phyloP scores from a whole-genome alignment of 1,140 invertebrate genomes.

The Stenopsyche tienmushanensis region DNA sequence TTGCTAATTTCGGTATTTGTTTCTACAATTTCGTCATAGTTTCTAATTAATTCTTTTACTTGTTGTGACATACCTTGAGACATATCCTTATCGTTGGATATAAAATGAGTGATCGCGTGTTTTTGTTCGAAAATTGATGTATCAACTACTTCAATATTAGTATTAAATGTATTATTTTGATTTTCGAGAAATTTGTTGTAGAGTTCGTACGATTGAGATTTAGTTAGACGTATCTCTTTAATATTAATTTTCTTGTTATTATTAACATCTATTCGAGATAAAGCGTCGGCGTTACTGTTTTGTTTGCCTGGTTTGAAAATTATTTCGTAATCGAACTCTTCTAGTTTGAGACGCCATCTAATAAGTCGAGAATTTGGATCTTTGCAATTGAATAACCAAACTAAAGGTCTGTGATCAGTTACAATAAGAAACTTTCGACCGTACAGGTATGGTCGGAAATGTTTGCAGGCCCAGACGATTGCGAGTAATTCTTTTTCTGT shows the following conservation, averaged over 20 bases:
- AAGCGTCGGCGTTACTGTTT: conserved; percentile 46
- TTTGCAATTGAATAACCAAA: conserved; percentile 53
- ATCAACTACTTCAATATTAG: not conserved
- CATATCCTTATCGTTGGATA: conserved; percentile 16
- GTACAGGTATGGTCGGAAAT: conserved; percentile 54
- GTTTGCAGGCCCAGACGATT: conserved; percentile 49
- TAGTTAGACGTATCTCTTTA: too few species aligned
- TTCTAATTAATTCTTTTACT: not conserved
- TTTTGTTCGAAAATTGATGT: not conserved
- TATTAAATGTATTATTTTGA: not conserved
- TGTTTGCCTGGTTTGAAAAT: conserved; percentile 48
- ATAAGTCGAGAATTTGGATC: conserved; percentile 44
- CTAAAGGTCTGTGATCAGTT: conserved; percentile 56
- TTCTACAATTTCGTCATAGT: conserved; percentile 19
- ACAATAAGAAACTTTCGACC: conserved; percentile 52
- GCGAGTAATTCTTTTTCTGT: conserved; percentile 39
- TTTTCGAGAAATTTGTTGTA: not conserved
- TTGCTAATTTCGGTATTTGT: not conserved
- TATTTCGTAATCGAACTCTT: conserved; percentile 50
- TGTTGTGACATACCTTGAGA: conserved; percentile 3
- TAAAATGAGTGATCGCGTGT: conserved; percentile 12
- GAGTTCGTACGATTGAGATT: not conserved
- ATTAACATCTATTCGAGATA: conserved; percentile 30
- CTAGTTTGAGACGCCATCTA: conserved; percentile 46
- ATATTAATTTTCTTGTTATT: too few species aligned